Base-by-base conservation (phyloP, 1,140 invertebrate species). In the Lepidotrigona ventralis region DNA sequence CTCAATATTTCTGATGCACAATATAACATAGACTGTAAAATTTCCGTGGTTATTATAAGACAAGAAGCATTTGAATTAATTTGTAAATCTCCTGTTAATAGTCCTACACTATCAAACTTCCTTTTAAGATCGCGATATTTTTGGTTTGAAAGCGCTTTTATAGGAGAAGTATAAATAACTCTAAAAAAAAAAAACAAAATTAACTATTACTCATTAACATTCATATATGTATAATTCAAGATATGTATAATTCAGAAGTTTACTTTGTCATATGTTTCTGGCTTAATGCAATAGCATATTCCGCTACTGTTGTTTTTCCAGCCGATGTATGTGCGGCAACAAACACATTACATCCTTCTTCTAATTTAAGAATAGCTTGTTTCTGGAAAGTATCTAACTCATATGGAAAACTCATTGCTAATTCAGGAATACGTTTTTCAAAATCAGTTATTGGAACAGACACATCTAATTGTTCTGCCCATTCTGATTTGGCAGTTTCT, bases 41-140 rank as follows among this genome's bases (percentile, higher is more conserved):
- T 99, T 95, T 99, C 99, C 2, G 99, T 99, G 0, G 99, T 99
- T 99, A 99, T 99, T 66, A 99, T 99, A 0, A 99, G 95, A 94
- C 99, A 99, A 6, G 97, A 96, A 2, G 99, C 99, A 23, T 97
- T 98, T 70, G 97, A 96, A 91, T 99, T 98, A 53, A 99, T 97
- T 94, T 99, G 99, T 75, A 99, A 96, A 94, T 99, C 99, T 0
- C 99, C 99, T 0, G 99, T 99, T 17, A 99, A 96, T 1, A 99
- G 94, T 11, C 99, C 99, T 53, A 99, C 98, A 91, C 98, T 98
- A 79, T 98, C 97, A 92, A 99, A 99, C 70, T 96, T 97, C 71
- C 96, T 96, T 92, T 98, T 98, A 92, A 99, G 99, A 91, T 99
- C 99, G 63, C 98, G 96, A 94, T 98, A 99, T 93, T 99, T 99